Percentiles rank a stretch among this genome's conserved stretches.
phyloP scores from a whole-genome alignment of 2,888 invertebrate genomes.

The Beris chalybata region DNA sequence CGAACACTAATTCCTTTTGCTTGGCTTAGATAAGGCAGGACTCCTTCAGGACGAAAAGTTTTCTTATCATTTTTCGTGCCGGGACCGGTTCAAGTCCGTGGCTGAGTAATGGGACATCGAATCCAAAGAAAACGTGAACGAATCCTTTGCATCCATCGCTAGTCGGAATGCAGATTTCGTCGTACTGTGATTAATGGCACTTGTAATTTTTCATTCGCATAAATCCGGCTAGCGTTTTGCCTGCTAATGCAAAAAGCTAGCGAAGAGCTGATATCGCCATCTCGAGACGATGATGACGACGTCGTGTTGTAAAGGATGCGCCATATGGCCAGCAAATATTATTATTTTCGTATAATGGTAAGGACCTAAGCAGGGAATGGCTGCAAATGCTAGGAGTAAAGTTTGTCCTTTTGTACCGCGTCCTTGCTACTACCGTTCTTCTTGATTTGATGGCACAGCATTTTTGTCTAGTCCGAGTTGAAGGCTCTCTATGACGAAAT shows the following conservation, averaged over 20 bases:
- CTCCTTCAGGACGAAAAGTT: background rate
- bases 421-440: too few species aligned
- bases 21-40: slow-evolving; percentile 1
- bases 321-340: slow-evolving; percentile 18
- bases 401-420: too few species aligned
- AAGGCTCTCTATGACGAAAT: too few species aligned
- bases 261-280: background rate
- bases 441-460: too few species aligned
- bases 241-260: slow-evolving; percentile 8
- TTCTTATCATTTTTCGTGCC: slow-evolving; percentile 19
- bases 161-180: slow-evolving; percentile 22
- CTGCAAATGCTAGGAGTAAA: too few species aligned
- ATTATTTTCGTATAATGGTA: too few species aligned
- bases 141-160: slow-evolving; percentile 12
- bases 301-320: background rate
- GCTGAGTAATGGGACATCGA: background rate
- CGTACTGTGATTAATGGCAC: slow-evolving; percentile 20
- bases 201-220: slow-evolving; percentile 9
- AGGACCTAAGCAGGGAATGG: too few species aligned
- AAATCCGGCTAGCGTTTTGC: slow-evolving; percentile 15
- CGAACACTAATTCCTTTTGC: slow-evolving; percentile 8
- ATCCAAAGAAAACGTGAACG: background rate
- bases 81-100: slow-evolving; percentile 17
- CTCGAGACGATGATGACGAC: slow-evolving; percentile 1
- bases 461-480: too few species aligned